Conservation (phyloP, 2,113 vertebrate genomes). For the Chinchilla lanigera region DNA sequence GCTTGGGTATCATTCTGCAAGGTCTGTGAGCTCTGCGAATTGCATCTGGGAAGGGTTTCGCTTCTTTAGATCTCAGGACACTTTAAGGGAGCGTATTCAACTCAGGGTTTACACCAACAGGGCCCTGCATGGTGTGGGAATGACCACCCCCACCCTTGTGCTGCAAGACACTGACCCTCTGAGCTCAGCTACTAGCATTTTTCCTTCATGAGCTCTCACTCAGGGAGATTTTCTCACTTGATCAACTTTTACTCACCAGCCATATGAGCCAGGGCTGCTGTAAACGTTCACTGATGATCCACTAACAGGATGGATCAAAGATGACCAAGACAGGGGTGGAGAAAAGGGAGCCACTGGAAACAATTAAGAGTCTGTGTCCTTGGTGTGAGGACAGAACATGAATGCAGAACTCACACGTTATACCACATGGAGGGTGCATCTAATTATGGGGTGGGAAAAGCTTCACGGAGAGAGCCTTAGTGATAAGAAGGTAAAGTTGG, state of each 20-base stretch:
- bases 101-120: neutral
- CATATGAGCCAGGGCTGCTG: fast-evolving
- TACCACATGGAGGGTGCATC: neutral
- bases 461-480: neutral
- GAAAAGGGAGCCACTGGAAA: neutral
- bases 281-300: neutral
- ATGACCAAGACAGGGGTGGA: neutral
- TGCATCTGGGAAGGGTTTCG: neutral
- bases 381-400: neutral
- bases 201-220: neutral
- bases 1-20: neutral
- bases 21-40: neutral
- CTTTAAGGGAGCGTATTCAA: neutral
- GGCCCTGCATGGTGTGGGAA: fast-evolving
- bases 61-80: neutral
- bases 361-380: neutral
- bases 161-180: neutral
- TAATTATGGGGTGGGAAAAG: fast-evolving
- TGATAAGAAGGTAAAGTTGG: neutral
- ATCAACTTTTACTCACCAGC: neutral
- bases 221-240: neutral
- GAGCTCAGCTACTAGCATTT: neutral
- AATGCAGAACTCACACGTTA: neutral
- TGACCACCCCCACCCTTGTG: neutral
- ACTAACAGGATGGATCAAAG: neutral